Conservation (phyloP, 2,113 vertebrate species). For the Chrysochloris asiatica region DNA sequence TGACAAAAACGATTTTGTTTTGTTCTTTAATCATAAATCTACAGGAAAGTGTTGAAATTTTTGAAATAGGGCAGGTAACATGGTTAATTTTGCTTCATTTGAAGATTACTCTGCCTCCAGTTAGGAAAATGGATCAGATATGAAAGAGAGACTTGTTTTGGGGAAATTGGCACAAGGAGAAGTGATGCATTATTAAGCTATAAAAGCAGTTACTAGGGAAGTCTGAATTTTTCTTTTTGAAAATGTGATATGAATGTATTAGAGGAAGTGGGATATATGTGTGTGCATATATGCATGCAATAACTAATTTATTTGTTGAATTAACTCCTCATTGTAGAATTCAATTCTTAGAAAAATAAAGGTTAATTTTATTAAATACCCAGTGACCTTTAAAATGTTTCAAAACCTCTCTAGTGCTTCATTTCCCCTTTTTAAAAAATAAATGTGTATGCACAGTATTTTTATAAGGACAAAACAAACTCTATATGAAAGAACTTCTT, state of each 20-base stretch:
- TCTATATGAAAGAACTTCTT: neutral
- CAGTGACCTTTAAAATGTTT: neutral
- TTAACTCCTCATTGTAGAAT: neutral
- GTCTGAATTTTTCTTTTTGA: neutral
- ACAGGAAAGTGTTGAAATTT: neutral
- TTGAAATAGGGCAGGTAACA: neutral
- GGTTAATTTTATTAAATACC: neutral
- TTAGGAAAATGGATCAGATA: neutral
- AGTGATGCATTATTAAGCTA: neutral
- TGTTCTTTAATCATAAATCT: neutral
- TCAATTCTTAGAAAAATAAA: neutral
- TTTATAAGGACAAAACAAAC: slow-evolving; percentile 2
- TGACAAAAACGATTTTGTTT: neutral
- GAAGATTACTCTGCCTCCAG: neutral
- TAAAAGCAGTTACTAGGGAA: neutral
- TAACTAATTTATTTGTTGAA: neutral
- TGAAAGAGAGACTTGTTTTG: neutral
- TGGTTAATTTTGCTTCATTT: neutral
- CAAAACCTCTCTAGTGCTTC: neutral
- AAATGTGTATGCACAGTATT: neutral
- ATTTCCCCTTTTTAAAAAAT: neutral
- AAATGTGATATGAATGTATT: neutral
- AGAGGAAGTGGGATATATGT: neutral
- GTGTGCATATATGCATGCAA: neutral
- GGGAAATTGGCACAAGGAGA: neutral